phyloP scores from a whole-genome alignment of 1,140 invertebrate genomes.

The Druon quercuslanigerum region DNA sequence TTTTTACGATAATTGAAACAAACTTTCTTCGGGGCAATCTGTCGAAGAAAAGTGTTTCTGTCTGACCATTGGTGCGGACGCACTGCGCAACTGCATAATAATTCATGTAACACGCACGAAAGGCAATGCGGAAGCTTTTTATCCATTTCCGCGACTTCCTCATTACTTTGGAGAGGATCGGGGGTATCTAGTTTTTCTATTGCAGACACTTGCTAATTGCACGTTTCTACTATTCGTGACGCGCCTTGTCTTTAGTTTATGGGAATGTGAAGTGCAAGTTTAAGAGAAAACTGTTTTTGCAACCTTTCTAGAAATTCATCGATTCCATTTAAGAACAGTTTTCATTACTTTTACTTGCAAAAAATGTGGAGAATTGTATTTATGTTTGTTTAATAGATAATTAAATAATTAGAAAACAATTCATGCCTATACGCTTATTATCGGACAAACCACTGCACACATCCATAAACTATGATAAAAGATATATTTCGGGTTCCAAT shows the following conservation, averaged over 20 bases:
- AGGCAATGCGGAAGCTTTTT: slow-evolving; percentile 61
- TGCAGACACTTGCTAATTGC: slow-evolving; percentile 24
- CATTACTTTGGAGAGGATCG: slow-evolving; percentile 45
- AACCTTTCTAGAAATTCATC: neutral
- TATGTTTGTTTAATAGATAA: neutral
- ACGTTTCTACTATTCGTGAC: slow-evolving; percentile 28
- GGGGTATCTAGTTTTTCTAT: slow-evolving; percentile 26
- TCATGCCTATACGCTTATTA: no score
- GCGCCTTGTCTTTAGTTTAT: neutral
- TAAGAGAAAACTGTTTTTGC: slow-evolving; percentile 16
- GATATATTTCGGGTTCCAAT: no score
- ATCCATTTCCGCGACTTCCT: slow-evolving; percentile 47
- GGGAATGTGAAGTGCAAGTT: slow-evolving; percentile 25
- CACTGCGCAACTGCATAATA: slow-evolving; percentile 43
- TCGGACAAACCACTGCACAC: no score
- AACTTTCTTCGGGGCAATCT: slow-evolving; percentile 44
- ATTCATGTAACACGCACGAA: slow-evolving; percentile 57
- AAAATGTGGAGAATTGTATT: neutral
- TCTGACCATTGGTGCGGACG: slow-evolving; percentile 39
- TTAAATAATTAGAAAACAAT: no score
- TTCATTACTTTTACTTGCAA: neutral
- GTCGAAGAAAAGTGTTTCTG: slow-evolving; percentile 50
- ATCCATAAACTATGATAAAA: no score
- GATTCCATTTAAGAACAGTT: slow-evolving; percentile 10
- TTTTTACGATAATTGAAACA: slow-evolving; percentile 43